Conservation (phyloP, 2,113 vertebrate genomes). For the Strigops habroptila region DNA sequence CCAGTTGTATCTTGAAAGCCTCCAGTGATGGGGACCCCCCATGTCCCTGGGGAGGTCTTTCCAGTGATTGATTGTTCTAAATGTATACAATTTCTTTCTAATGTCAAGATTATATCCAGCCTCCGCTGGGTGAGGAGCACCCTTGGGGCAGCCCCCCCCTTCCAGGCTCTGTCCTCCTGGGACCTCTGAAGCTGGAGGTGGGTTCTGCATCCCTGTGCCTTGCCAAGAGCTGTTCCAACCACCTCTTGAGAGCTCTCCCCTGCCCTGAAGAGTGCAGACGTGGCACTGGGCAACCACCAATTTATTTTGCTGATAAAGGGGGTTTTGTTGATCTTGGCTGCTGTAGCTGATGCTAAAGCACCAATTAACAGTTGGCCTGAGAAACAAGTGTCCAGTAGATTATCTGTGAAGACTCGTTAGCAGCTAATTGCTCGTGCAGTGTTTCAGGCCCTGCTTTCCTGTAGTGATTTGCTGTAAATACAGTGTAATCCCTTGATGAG, state of each 20-base stretch:
- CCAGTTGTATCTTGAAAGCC: background rate
- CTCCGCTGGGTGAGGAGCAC: background rate
- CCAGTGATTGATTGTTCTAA: background rate
- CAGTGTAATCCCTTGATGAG: background rate
- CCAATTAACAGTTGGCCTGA: background rate
- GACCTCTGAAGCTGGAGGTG: background rate
- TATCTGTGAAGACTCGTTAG: background rate
- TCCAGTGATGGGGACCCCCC: background rate
- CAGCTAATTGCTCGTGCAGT: conserved; percentile 5
- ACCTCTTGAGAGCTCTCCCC: background rate
- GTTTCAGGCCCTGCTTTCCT: background rate
- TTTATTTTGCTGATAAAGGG: background rate
- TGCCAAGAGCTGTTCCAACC: background rate
- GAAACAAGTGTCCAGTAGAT: background rate
- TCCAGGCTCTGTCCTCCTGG: background rate
- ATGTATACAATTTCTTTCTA: background rate
- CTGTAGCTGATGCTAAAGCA: background rate
- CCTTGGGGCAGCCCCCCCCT: background rate
- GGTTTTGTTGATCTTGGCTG: background rate
- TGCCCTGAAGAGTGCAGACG: background rate
- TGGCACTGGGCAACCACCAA: background rate
- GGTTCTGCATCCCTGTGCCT: background rate
- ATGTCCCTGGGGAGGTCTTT: background rate
- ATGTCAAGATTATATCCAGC: background rate
- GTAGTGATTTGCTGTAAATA: background rate